A percentile compares a stretch with the other conserved stretches of the same genome.
Evolutionary conservation across 2,113 vertebrate species (phyloP).

Genomic region (Electrona antarctica): DNA sequence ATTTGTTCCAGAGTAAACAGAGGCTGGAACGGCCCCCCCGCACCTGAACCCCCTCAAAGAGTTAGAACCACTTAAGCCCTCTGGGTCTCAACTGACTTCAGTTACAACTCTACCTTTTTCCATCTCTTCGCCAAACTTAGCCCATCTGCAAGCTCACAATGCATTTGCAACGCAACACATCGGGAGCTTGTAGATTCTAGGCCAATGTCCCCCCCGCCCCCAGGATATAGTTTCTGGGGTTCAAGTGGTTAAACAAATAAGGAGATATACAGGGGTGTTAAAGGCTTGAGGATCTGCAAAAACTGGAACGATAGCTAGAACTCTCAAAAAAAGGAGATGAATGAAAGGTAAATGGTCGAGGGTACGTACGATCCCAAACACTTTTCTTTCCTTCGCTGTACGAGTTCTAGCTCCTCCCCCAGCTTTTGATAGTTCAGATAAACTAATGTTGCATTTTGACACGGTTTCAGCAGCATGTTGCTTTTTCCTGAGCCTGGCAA

Average conservation of each 20-base stretch:
- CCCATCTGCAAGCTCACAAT: no score
- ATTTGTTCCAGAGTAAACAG: background rate
- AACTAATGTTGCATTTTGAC: slow-evolving; percentile 22
- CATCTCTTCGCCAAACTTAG: no score
- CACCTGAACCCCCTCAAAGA: background rate
- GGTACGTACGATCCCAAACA: background rate
- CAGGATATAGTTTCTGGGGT: no score
- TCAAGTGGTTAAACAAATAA: no score
- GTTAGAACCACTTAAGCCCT: no score
- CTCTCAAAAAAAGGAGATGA: background rate
- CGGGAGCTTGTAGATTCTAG: no score
- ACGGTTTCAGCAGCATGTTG: background rate
- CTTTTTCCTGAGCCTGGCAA: slow-evolving; percentile 26
- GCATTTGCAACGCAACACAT: no score
- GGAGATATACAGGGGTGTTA: background rate
- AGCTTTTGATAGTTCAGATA: slow-evolving; percentile 19
- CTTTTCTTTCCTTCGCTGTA: no score
- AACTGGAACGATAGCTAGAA: background rate
- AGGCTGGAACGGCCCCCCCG: background rate
- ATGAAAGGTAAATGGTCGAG: slow-evolving; percentile 5
- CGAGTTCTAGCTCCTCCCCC: slow-evolving; percentile 19
- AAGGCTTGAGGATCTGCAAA: background rate
- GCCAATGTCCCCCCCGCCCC: no score
- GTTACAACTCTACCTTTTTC: no score
- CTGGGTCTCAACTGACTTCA: no score